phyloP scores from a whole-genome alignment of 2,797 vertebrate species.

The Macropus fuliginosus region DNA sequence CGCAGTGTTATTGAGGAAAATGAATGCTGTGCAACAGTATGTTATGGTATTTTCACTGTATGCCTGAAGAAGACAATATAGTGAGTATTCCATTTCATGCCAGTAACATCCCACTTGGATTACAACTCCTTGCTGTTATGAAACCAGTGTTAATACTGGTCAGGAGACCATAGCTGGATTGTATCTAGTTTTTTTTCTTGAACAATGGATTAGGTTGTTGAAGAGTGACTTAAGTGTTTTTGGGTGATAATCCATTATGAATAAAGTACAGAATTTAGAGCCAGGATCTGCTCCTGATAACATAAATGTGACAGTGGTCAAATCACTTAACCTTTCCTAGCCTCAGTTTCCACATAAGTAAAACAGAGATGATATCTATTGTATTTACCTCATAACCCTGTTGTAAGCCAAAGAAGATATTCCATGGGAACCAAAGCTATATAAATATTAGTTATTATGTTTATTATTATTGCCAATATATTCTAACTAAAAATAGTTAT shows the following conservation, averaged over 20 bases:
- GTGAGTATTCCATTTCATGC: constrained; percentile 79
- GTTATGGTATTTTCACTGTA: constrained; percentile 81
- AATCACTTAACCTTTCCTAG: not conserved
- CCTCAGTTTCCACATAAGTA: not conserved
- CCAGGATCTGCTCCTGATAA: not conserved
- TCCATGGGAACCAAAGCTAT: not conserved
- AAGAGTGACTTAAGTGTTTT: not conserved
- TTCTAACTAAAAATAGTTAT: not conserved
- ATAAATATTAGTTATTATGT: not conserved
- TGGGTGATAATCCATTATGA: not conserved
- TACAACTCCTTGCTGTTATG: constrained; percentile 82
- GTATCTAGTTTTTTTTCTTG: not conserved
- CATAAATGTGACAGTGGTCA: not conserved
- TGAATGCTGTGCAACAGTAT: constrained; percentile 78
- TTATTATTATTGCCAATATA: not conserved
- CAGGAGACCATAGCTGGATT: constrained; percentile 72
- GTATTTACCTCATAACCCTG: not conserved
- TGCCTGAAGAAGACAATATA: constrained; percentile 81
- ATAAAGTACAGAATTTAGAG: not conserved
- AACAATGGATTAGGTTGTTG: not conserved
- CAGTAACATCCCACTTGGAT: constrained; percentile 79
- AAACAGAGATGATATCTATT: not conserved
- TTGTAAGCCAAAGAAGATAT: not conserved
- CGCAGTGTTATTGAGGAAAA: constrained; percentile 77
- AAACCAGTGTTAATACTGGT: constrained; percentile 82